Conservation (phyloP, 2,888 invertebrate species). For the Xanthia togata region DNA sequence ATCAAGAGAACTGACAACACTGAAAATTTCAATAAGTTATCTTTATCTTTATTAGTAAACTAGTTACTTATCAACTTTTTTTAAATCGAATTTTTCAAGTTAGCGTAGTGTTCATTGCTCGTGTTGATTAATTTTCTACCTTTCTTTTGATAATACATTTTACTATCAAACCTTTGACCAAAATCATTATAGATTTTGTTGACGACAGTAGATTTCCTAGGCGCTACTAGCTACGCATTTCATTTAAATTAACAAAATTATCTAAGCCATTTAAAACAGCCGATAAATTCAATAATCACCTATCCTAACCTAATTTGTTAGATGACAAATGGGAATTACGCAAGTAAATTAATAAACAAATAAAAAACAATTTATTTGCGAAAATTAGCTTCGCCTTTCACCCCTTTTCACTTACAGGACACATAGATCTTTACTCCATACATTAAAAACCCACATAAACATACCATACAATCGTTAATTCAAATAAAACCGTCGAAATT, state of each 20-base stretch:
- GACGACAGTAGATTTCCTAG: no score
- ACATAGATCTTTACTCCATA: constrained; percentile 31
- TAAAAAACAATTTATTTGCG: neutral
- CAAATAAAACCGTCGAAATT: constrained; percentile 67
- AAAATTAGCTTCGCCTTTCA: neutral
- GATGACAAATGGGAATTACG: neutral
- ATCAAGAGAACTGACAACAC: no score
- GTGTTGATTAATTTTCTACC: no score
- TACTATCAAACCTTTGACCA: neutral
- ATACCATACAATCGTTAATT: constrained; percentile 60
- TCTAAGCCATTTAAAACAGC: neutral
- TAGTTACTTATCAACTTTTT: no score
- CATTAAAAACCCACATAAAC: constrained; percentile 25
- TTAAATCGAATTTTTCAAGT: no score
- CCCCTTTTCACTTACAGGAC: constrained; percentile 7
- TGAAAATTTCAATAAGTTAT: no score
- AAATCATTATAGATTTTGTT: neutral
- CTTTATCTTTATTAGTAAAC: no score
- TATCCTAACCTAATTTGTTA: neutral
- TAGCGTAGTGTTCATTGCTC: no score
- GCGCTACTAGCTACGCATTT: neutral
- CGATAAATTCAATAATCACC: neutral
- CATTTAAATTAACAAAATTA: neutral
- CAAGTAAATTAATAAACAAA: neutral
- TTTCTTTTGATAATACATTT: neutral